Base-by-base conservation (phyloP, 1,140 invertebrate species). In the Probaryconus sp. region DNA sequence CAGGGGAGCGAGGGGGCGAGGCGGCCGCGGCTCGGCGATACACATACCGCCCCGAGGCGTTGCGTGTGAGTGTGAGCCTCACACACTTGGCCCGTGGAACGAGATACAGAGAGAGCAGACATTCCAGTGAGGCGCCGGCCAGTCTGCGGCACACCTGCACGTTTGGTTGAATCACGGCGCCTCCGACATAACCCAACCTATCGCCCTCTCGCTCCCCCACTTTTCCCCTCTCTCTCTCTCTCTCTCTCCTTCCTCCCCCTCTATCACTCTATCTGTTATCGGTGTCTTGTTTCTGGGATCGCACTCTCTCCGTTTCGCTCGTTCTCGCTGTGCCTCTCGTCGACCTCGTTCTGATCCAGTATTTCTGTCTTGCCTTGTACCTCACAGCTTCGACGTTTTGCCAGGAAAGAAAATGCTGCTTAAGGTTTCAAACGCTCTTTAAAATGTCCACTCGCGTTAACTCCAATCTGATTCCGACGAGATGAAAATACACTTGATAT, bases 111-210 rank as follows among this genome's bases (percentile, higher is more conserved):
- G 81, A 74, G 75, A 73, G 71, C 21, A 71, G 80, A 81, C 84
- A 87, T 87, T 86, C 85, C 85, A 81, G 80, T 80, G 83, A 82
- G 84, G 85, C 84, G 85, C 83, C 85, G 81, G 83, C 84, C 81
- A 85, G 85, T 87, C 84, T 87, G 78, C 77, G 84, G 84, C 83
- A 87, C 84, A 86, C 85, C 85, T 85, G 84, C 84, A 82, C 82
- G 81, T 81, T 84, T 76, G 77, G 81, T 85, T 85, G 85, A 85
- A 85, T 87, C 84, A 85, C 84, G 85, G 84, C 83, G 84, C 84
- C 84, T 83, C 82, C 83, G 77, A 81, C 81, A 83, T 79, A 82
- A 82, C 77, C 77, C 77, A 79, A 81, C 67, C 56, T 68, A 68
- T 51, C 48, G 45, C 48, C 50, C 24, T 64, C 56, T 33, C 43